Base-by-base conservation (phyloP, 2,888 invertebrate genomes). In the Gymnocheta viridis region DNA sequence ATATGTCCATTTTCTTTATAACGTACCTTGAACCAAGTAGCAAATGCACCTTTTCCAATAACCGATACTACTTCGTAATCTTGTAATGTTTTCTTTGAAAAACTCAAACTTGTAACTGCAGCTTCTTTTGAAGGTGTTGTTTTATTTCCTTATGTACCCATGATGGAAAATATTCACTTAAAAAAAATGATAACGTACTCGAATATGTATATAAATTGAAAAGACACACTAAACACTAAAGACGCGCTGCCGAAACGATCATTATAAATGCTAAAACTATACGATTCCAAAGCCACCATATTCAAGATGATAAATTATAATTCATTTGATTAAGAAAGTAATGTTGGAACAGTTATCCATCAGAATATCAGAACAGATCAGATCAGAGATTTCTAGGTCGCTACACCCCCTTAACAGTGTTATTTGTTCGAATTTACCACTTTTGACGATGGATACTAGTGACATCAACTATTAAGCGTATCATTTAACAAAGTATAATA, bases 21-120 rank as follows among this genome's bases (percentile, higher is more conserved):
- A 82, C 92, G 91, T 6, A 95, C 94, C 90, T 94, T 94, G 87
- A 93, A 94, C 86, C 94, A 94, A 24, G 94, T 94, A 66, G 94
- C 94, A 89, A 93, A 94, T 12, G 93, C 92, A 4, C 94, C 94
- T 77, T 92, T 93, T 4, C 94, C 94, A 88, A 94, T 93, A 2
- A 94, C 93, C 38, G 93, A 92, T 47, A 94, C 87, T 17, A 94
- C 94, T 88, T 94, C 93, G 89, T 93, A 94, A 86, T 94, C 94
- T 86, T 90, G 89, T 38, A 91, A 85, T 2, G 91, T 91, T 80
- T 91, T 91, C 69, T 87, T 87, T 19, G 87, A 87, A 49, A 90
- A 90, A 41, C 81, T 86, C 6, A 62, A 77, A 86, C 81, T 85
- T n/a, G 86, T 76, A 62, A 84, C 86, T 10, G 62, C 64, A 4